Evolutionary conservation across 2,113 vertebrate genomes (phyloP), one percentile per base, ranked within the genome.

Genomic region (Neoarius graeffei): DNA sequence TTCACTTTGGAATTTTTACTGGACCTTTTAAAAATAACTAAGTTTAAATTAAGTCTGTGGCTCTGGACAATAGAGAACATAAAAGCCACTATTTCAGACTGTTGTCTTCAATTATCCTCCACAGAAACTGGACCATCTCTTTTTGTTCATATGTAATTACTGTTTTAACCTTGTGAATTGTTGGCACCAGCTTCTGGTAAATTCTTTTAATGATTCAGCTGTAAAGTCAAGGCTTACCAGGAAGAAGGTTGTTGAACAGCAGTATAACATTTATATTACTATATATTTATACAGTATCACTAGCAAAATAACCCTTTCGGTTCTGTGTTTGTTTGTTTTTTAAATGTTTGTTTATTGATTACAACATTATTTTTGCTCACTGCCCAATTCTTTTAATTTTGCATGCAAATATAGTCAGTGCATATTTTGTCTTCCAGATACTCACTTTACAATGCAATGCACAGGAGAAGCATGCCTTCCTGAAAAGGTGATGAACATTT

Each of bases 401-500:
- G 76, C 71, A 20, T 50, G 17, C 35, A 73, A 1, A 42, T 7
- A 7, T 74, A 77, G 74, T 74, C 42, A 48, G 35, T 48, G 35
- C 30, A 20, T 52, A 30, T 5, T 54, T n/a, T 11, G 19, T 86
- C n/a, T 67, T 84, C 42, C n/a, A 79, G 88, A 88, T 85, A n/a
- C 86, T 83, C 25, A 20, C 35, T 23, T 54, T 81, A 59, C 69
- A 54, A 54, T 64, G 27, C 6, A 62, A 74, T 85, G 85, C 17
- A 83, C 14, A 11, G 11, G 48, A 69, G 67, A 54, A 59, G 30
- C 50, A 69, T 57, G 64, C 67, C 52, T 76, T 90, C 86, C 71
- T 85, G 89, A 84, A 87, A 91, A 60, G 80, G 88, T 89, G 81
- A 85, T 90, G 87, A 92, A 85, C 89, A 93, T 91, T 94, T 94